phyloP scores from a whole-genome alignment of 2,113 vertebrate genomes.

The Varanus komodoensis region DNA sequence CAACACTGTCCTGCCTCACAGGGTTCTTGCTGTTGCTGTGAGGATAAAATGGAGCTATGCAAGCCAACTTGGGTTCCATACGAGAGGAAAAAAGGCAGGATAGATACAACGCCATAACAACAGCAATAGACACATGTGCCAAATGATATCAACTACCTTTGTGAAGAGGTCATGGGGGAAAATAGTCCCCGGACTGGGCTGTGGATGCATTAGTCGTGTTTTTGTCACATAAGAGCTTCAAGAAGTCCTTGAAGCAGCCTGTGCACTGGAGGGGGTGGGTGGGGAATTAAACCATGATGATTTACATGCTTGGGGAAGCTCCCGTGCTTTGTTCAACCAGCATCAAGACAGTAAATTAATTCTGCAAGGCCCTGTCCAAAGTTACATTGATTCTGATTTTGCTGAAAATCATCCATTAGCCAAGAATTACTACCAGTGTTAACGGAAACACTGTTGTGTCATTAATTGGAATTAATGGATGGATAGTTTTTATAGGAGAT shows the following conservation, averaged over 20 bases:
- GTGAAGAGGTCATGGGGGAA: fast-evolving
- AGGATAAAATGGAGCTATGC: too few species aligned
- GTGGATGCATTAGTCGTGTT: neutral
- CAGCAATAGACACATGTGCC: neutral
- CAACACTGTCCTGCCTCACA: too few species aligned
- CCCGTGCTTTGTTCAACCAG: constrained; percentile 49
- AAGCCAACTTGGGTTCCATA: too few species aligned
- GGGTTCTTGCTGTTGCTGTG: too few species aligned
- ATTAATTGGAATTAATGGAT: constrained; percentile 83
- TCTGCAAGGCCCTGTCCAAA: constrained; percentile 72
- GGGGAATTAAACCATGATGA: constrained; percentile 48
- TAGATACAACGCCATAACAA: too few species aligned
- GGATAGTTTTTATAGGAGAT: constrained; percentile 80
- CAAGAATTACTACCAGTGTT: constrained; percentile 78
- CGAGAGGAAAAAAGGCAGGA: too few species aligned
- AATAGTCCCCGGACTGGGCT: neutral
- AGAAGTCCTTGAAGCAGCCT: neutral
- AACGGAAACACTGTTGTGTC: constrained; percentile 76
- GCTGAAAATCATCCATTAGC: constrained; percentile 78
- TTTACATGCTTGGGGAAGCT: constrained; percentile 54
- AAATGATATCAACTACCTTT: neutral
- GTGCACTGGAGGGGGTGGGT: neutral
- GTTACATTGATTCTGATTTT: constrained; percentile 77
- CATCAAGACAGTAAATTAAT: constrained; percentile 67
- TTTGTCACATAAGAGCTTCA: constrained; percentile 1